Base-by-base conservation (phyloP, 2,888 invertebrate species). In the Therioaphis trifolii region DNA sequence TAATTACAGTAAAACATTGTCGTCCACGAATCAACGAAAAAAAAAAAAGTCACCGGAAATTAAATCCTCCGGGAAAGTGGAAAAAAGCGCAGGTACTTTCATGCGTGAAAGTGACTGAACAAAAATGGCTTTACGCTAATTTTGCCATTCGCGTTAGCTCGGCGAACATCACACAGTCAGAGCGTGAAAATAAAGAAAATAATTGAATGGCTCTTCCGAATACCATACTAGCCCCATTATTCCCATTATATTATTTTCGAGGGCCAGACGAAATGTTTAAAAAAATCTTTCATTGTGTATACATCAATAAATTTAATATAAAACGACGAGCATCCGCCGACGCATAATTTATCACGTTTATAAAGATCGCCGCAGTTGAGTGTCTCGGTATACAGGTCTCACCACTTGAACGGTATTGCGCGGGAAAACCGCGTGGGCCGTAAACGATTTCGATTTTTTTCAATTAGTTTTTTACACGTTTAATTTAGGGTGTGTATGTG, bases 71-170 rank as follows among this genome's bases (percentile, higher is more conserved):
- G 29, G 27, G 15, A 4, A 75, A 49, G 35, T 21, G 35, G 29
- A 49, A 49, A 40, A 66, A 77, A 35, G 21, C 18, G 35, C 14
- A 24, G 77, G 66, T 29, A 76, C 77, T 66, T 52, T 66, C 49
- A 77, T 24, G 77, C 77, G 66, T 66, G 63, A 77, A 77, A 77
- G 52, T 66, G 77, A 68, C 66, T 77, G 77, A 77, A 52, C 77
- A 68, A 2, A 66, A 77, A 66, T 77, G 66, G 77, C 21, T 77
- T 77, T 52, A 68, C 77, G 52, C 49, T 77, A 66, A 77, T 77
- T 63, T 77, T 12, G 35, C 66, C 18, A 68, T 52, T 66, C 66
- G 18, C 21, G 29, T 77, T 35, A 24, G 52, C 21, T 77, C 49
- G 29, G 35, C 66, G 15, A 66, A 52, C 24, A 15, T 49, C 18